A percentile compares a stretch with the other conserved stretches of the same genome.
Conservation (phyloP, 2,113 vertebrate species). For the Cisticola juncidis region DNA sequence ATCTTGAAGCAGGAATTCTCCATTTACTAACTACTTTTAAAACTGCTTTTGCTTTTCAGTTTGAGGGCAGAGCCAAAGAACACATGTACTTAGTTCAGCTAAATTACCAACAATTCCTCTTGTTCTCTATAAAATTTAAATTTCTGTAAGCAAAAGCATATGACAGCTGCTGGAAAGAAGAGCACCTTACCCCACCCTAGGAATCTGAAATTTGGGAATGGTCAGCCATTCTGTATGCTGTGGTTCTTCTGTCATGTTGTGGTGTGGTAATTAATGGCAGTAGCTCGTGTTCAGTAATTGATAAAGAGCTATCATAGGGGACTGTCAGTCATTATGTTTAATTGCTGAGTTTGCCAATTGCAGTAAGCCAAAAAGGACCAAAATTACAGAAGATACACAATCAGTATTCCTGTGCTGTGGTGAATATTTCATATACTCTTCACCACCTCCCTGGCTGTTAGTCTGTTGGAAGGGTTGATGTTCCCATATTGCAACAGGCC, state of each 20-base stretch:
- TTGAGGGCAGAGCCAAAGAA: background rate
- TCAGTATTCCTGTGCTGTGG: background rate
- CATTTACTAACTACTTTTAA: background rate
- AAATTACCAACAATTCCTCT: background rate
- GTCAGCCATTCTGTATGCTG: background rate
- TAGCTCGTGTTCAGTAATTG: background rate
- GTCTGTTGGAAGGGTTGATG: background rate
- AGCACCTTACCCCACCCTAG: background rate
- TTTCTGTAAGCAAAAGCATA: background rate
- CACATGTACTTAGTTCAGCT: background rate
- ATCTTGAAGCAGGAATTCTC: background rate
- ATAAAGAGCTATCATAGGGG: background rate
- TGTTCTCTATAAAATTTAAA: background rate
- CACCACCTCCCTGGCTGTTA: background rate
- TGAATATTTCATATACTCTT: background rate
- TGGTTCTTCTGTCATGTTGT: background rate
- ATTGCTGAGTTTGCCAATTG: background rate
- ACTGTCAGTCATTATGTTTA: background rate
- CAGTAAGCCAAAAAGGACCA: background rate
- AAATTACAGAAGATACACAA: background rate
- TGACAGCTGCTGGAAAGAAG: background rate
- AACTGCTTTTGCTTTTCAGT: background rate
- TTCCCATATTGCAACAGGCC: background rate
- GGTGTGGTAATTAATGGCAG: background rate
- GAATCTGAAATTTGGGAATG: background rate